Percentiles rank a stretch among this genome's conserved stretches.
These are phyloP conservation scores for Tragelaphus imberbis DNA, from an alignment of 2,113 vertebrate genomes.

Conservation along the genomic window DNA sequence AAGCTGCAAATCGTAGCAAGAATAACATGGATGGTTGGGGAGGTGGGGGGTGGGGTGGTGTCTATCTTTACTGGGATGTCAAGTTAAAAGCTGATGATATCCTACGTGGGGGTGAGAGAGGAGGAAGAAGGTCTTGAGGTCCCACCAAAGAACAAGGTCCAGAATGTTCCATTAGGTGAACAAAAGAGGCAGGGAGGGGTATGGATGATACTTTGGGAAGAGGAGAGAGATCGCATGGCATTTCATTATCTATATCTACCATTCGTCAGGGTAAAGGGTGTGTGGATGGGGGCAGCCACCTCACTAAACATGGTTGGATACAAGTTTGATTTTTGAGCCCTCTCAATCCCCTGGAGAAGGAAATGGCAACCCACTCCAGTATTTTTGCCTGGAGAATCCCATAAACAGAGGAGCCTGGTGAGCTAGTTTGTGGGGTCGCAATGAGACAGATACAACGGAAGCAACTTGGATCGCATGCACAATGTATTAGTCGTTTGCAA, in stretches of 20 bases:
- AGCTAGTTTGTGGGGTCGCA: neutral
- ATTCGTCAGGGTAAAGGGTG: neutral
- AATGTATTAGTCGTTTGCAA: neutral
- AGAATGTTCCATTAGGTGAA: neutral
- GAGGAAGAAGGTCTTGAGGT: neutral
- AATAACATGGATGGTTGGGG: neutral
- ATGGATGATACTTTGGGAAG: neutral
- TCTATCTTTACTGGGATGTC: neutral
- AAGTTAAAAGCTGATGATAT: neutral
- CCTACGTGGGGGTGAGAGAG: neutral
- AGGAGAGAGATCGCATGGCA: rapidly evolving
- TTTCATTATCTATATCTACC: neutral
- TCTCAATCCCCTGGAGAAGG: neutral
- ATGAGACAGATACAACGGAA: neutral
- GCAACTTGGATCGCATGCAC: neutral
- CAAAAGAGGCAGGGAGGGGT: neutral
- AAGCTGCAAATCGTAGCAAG: neutral
- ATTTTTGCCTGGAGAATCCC: neutral
- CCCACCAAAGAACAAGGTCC: neutral
- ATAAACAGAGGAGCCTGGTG: neutral
- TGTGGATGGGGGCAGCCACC: neutral
- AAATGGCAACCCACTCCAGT: neutral
- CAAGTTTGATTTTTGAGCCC: neutral
- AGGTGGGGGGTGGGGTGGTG: too few species aligned
- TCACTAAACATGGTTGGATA: neutral